These are phyloP conservation scores for Cyrtonyx montezumae DNA, from an alignment of 2,113 vertebrate species.

Conservation along the genomic window DNA sequence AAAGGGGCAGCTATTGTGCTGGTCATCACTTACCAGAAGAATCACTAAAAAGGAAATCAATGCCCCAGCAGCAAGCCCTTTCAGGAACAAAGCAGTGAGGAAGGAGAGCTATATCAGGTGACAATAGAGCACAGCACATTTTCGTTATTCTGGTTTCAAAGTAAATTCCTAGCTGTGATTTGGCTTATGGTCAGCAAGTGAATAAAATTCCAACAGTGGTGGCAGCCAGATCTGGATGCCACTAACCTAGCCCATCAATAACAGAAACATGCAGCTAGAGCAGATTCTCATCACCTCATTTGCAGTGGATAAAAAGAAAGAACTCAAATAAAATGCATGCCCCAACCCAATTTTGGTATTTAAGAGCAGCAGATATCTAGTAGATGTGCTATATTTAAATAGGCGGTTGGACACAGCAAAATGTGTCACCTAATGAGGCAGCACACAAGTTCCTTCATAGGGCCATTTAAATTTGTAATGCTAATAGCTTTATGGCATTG, in stretches of 20 bases:
- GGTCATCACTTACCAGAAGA: constrained; percentile 11
- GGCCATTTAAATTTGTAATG: constrained; percentile 74
- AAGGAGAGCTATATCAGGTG: constrained; percentile 19
- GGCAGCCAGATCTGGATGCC: constrained; percentile 4
- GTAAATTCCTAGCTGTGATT: constrained; percentile 50
- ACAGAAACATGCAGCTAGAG: constrained; percentile 2
- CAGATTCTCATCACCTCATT: constrained; percentile 17
- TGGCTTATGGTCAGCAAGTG: constrained; percentile 29
- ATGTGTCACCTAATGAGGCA: constrained; percentile 75
- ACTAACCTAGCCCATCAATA: neutral
- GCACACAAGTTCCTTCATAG: constrained; percentile 70
- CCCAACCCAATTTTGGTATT: constrained; percentile 13
- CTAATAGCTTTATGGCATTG: constrained; percentile 76
- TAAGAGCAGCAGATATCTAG: constrained; percentile 2
- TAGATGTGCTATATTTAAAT: constrained; percentile 37
- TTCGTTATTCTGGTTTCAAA: constrained; percentile 52
- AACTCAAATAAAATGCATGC: constrained; percentile 17
- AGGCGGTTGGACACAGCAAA: constrained; percentile 33
- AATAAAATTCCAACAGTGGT: constrained; percentile 35
- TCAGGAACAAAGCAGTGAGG: constrained; percentile 26
- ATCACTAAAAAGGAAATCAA: constrained; percentile 46
- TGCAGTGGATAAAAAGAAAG: neutral
- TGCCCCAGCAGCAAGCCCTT: constrained; percentile 47
- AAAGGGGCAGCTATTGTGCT: constrained; percentile 27
- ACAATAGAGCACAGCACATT: constrained; percentile 27